Evolutionary conservation across 2,113 vertebrate genomes (phyloP), one percentile per base, ranked within the genome.

Genomic region (Embiotoca jacksoni): DNA sequence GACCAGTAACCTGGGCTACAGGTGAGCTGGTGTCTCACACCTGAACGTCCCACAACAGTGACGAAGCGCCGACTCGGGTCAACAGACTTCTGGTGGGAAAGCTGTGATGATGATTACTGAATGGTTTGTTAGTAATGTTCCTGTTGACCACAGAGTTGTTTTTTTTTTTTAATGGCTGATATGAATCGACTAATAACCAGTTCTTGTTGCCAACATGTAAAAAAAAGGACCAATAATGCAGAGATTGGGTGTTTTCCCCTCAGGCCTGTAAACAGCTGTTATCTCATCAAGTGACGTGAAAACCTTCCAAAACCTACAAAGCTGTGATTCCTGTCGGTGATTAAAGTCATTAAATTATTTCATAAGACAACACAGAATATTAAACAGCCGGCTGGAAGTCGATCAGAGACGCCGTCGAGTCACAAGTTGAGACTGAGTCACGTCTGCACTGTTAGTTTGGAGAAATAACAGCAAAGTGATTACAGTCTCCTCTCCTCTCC

Each of bases 1-100:
- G 73, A 82, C 93, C 0, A 94, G 93, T 0, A 86, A 94, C 9
- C 7, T 95, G 88, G 84, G 95, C 33, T 97, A 95, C 32, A 61
- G 89, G 91, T 92, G 8, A 58, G 50, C 5, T 0, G 0, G 23
- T 50, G 70, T 10, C 14, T 50, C 14, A 9, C 41, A 3, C 41
- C 13, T 11, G 13, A 13, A 44, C 11, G 6, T 44, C 41, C 11
- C 41, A 7, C 41, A 8, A 44, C 41, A 44, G 11, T 44, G 1
- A 10, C 8, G n/a, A 1, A 10, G 31, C 5, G 13, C 15, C 33
- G 9, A 2, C 37, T 53, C 7, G 2, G 39, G 13, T 35, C 5
- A 1, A 13, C 15, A n/a, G 32, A 30, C 53, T 36, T 71, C 0
- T 23, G 41, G 16, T 75, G 60, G 64, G 59, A 75, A 61, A 72